These are phyloP conservation scores for Troides aeacus DNA, from an alignment of 2,888 invertebrate genomes.

Conservation along the genomic window DNA sequence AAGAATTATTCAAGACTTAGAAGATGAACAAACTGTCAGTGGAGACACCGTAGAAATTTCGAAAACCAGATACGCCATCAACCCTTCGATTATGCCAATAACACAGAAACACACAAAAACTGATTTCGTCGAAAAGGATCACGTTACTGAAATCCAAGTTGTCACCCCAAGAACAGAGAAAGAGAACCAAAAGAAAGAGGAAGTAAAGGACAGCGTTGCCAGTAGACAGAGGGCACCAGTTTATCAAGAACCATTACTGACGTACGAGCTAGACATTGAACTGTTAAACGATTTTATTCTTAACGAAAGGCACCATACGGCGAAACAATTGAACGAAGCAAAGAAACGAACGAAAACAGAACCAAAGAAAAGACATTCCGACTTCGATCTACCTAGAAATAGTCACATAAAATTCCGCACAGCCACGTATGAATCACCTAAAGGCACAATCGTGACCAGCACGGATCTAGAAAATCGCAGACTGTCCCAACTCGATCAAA, in stretches of 20 bases:
- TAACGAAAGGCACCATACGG: slow-evolving; percentile 70
- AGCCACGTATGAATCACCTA: slow-evolving; percentile 81
- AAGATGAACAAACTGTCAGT: slow-evolving; percentile 58
- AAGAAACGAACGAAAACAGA: slow-evolving; percentile 68
- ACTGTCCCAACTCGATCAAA: slow-evolving; percentile 77
- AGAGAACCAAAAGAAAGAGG: slow-evolving; percentile 48
- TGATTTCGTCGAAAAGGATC: slow-evolving; percentile 58
- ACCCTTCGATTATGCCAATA: slow-evolving; percentile 64
- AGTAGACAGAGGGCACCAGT: slow-evolving; percentile 66
- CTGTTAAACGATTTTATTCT: slow-evolving; percentile 72
- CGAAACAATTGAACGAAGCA: slow-evolving; percentile 62
- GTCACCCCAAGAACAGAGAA: slow-evolving; percentile 75
- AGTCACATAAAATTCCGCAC: slow-evolving; percentile 82
- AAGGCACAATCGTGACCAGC: slow-evolving; percentile 76
- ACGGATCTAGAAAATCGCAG: slow-evolving; percentile 79
- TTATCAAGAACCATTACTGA: slow-evolving; percentile 58
- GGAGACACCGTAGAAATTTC: slow-evolving; percentile 60
- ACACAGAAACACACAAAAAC: slow-evolving; percentile 56
- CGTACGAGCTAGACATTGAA: slow-evolving; percentile 71
- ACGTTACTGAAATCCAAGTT: slow-evolving; percentile 88
- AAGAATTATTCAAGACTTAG: slow-evolving; percentile 65
- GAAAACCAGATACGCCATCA: slow-evolving; percentile 70
- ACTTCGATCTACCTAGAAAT: slow-evolving; percentile 75
- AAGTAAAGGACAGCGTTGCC: slow-evolving; percentile 59
- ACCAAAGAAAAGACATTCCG: slow-evolving; percentile 76